Evolutionary conservation across 2,888 invertebrate genomes (phyloP), one percentile per base, ranked within the genome.

Genomic region (Eupithecia abbreviata): DNA sequence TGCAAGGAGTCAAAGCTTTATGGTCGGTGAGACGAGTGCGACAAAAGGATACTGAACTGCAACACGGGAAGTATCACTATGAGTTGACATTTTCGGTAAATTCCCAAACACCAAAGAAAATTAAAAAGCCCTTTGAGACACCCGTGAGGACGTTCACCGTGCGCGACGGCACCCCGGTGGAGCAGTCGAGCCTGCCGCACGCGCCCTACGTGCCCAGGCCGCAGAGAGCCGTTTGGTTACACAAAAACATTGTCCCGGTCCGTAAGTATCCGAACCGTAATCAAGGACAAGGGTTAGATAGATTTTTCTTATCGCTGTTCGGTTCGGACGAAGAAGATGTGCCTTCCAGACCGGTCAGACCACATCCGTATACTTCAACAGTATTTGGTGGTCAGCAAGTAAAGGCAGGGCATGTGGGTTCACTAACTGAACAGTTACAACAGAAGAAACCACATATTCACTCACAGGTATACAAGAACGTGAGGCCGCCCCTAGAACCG

Each of bases 1-100:
- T 90, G 81, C 93, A 95, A 79, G 92, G 92, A 55, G 93, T 96
- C 5, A 93, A 96, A 84, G 97, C 97, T 0, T 88, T 96, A 75
- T 97, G 97, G 97, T 96, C 96, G 0, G 96, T 97, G 4, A 96
- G 96, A 89, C 95, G 97, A 73, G 95, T 97, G 73, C 91, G 97
- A 66, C 97, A 97, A 87, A 94, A 96, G 75, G 96, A 96, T 82
- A 87, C 89, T 1, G 95, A 86, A 90, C 93, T 85, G 2, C 82
- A 90, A 58, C 91, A 89, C 1, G 95, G 93, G 5, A 95, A 94
- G 82, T 93, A 94, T 81, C 92, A 93, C 82, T 97, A 96, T 84
- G 97, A 97, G 88, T 90, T 97, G 80, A 96, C 97, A 85, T 97
- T 96, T 85, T 96, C 96, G 4, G 95, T 97, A 3, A 89, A 89